These are phyloP conservation scores for Odontothrips loti DNA, from an alignment of 2,888 invertebrate genomes.

Conservation along the genomic window DNA sequence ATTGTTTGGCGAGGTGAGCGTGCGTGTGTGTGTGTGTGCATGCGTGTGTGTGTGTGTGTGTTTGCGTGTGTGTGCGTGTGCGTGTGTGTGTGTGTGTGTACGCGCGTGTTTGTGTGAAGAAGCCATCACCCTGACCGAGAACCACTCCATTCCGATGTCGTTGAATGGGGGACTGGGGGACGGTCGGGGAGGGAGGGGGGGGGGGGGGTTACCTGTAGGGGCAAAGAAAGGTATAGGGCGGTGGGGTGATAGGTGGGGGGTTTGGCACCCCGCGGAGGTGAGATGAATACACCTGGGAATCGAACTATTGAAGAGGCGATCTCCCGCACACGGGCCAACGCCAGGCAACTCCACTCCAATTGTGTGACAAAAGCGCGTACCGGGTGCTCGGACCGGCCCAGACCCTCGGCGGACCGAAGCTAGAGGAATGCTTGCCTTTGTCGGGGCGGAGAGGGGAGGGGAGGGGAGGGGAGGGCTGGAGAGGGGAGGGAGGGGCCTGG, in stretches of 20 bases:
- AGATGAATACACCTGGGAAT: background rate
- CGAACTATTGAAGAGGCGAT: background rate
- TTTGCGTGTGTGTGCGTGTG: background rate
- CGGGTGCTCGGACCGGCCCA: too few relatives aligned
- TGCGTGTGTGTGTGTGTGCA: background rate
- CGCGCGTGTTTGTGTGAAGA: background rate
- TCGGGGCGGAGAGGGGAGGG: too few relatives aligned
- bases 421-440: too few relatives aligned
- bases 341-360: background rate
- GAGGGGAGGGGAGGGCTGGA: too few relatives aligned
- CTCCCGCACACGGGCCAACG: background rate
- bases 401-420: too few relatives aligned
- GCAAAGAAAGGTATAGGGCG: background rate
- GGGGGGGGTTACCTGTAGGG: too few relatives aligned
- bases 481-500: too few relatives aligned
- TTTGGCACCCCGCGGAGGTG: background rate
- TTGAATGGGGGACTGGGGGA: background rate
- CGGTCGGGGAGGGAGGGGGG: too few relatives aligned
- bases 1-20: background rate
- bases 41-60: background rate
- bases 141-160: background rate
- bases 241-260: background rate
- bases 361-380: background rate
- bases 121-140: background rate
- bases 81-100: background rate